Conservation (phyloP, 2,888 invertebrate genomes). For the Eubasilissa splendida region DNA sequence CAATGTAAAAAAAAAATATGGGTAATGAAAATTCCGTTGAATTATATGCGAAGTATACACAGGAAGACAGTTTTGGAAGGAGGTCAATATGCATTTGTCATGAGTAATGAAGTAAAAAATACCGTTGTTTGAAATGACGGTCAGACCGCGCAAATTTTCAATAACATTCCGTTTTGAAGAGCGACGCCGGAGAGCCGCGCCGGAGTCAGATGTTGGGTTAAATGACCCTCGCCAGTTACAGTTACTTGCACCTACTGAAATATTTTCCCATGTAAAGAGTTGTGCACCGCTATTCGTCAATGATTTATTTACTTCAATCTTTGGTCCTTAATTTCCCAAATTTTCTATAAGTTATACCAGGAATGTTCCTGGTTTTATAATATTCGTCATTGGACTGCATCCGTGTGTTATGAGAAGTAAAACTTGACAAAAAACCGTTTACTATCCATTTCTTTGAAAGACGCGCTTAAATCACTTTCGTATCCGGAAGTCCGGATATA, state of each 20-base stretch:
- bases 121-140: conserved; percentile 48
- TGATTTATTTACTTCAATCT: not conserved
- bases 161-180: conserved; percentile 47
- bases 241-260: conserved; percentile 57
- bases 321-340: not conserved
- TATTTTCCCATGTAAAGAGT: conserved; percentile 54
- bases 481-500: conserved; percentile 27
- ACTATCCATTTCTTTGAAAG: conserved; percentile 16
- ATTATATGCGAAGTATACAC: not conserved
- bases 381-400: not conserved
- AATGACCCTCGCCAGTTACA: conserved; percentile 57
- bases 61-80: conserved; percentile 6
- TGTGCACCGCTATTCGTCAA: conserved; percentile 14
- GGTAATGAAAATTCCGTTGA: not conserved
- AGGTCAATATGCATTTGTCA: conserved; percentile 43
- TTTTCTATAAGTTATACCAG: not conserved
- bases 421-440: not conserved
- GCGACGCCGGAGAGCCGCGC: conserved; percentile 20
- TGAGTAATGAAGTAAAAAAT: conserved; percentile 43
- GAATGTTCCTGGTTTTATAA: not conserved
- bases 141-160: conserved; percentile 47
- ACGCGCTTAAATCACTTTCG: conserved; percentile 34
- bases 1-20: not conserved
- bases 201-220: conserved; percentile 54
- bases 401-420: not conserved